Evolutionary conservation across 2,888 invertebrate species (phyloP).

Genomic region (Sisyra nigra): DNA sequence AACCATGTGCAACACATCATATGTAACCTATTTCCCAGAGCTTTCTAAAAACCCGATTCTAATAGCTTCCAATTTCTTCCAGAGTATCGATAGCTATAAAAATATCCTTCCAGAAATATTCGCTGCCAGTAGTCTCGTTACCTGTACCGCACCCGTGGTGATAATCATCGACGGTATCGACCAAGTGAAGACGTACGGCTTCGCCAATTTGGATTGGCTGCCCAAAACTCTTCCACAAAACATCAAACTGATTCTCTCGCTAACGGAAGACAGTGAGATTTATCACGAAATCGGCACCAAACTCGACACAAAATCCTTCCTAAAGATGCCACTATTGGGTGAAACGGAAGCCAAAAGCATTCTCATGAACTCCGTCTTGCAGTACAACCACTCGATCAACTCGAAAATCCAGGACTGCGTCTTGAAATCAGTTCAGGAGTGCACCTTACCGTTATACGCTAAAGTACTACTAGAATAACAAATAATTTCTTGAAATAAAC

Average conservation of each 20-base stretch:
- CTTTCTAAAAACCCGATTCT: too few relatives aligned
- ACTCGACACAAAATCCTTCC: slow-evolving; percentile 21
- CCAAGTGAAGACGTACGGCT: slow-evolving; percentile 37
- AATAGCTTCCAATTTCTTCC: slow-evolving; percentile 14
- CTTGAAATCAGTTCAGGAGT: slow-evolving; percentile 40
- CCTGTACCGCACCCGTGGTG: slow-evolving; percentile 34
- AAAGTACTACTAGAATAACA: slow-evolving; percentile 37
- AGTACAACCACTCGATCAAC: slow-evolving; percentile 41
- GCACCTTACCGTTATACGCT: slow-evolving; percentile 51
- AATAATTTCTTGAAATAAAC: not conserved
- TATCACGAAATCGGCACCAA: slow-evolving; percentile 24
- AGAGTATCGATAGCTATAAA: slow-evolving; percentile 61
- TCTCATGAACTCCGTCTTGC: slow-evolving; percentile 35
- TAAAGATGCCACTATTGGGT: slow-evolving; percentile 32
- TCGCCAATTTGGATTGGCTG: slow-evolving; percentile 56
- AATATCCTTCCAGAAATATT: slow-evolving; percentile 37
- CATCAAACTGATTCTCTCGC: slow-evolving; percentile 61
- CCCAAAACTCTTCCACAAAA: slow-evolving; percentile 55
- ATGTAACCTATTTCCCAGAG: slow-evolving; percentile 30
- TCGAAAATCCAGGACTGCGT: slow-evolving; percentile 41
- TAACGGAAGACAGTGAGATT: slow-evolving; percentile 37
- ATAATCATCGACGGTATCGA: slow-evolving; percentile 66
- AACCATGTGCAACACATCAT: slow-evolving; percentile 42
- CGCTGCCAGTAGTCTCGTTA: slow-evolving; percentile 33
- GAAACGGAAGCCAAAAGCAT: slow-evolving; percentile 34